phyloP scores from a whole-genome alignment of 2,113 vertebrate species.

The Anarhynchus alexandrinus region DNA sequence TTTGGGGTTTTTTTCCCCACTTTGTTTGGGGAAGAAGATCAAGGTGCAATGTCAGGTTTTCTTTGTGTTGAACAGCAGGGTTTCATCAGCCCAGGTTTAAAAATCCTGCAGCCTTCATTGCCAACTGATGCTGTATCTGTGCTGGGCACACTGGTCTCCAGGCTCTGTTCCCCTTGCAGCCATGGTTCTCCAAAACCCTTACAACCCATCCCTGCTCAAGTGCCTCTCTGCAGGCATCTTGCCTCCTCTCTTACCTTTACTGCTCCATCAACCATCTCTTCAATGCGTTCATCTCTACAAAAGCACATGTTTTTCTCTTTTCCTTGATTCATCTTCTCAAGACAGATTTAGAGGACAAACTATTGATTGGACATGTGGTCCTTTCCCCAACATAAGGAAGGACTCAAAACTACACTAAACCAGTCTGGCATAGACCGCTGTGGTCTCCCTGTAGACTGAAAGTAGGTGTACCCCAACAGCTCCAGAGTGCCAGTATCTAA shows the following conservation, averaged over 20 bases:
- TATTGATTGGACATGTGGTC: background rate
- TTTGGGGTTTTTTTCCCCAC: too few species aligned
- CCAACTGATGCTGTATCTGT: background rate
- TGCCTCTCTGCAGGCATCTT: background rate
- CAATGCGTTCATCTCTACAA: background rate
- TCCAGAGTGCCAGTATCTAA: background rate
- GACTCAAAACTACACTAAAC: background rate
- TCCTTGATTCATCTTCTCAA: background rate
- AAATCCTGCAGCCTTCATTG: background rate
- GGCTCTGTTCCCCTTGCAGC: background rate
- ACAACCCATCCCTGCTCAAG: background rate
- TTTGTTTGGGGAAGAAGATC: background rate
- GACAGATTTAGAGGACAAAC: background rate
- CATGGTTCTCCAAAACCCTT: background rate
- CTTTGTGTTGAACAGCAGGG: background rate
- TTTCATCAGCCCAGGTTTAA: background rate
- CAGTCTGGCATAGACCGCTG: too few species aligned
- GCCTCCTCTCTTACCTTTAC: background rate
- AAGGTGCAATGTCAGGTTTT: background rate
- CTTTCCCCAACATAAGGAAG: background rate
- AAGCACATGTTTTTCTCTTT: background rate
- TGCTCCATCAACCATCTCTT: background rate
- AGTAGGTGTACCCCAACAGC: background rate
- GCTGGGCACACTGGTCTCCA: background rate
- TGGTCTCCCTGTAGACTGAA: background rate